Conservation (phyloP, 2,797 vertebrate genomes). For the Pangasius macronema region DNA sequence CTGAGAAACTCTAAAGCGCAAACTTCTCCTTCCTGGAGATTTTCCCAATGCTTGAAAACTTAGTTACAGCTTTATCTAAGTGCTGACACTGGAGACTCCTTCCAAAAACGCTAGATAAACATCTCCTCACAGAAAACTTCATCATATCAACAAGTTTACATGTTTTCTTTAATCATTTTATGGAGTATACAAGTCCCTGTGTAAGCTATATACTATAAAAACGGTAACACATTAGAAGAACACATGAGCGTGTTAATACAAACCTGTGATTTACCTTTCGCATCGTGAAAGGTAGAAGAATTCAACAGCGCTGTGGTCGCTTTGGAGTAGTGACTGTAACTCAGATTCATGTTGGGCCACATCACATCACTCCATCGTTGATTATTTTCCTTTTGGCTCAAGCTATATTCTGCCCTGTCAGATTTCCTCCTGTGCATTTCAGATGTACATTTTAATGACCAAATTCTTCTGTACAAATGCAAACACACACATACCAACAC, state of each 20-base stretch:
- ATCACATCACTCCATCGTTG: background rate
- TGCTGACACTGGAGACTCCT: background rate
- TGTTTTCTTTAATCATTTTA: background rate
- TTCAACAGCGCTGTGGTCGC: background rate
- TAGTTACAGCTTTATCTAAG: background rate
- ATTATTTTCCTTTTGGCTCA: background rate
- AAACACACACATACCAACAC: constrained; percentile 49
- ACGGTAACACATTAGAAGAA: background rate
- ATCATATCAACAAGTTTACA: background rate
- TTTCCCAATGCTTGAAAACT: background rate
- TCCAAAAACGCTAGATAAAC: background rate
- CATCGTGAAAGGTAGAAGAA: too few relatives aligned
- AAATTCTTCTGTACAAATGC: background rate
- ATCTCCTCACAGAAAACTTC: background rate
- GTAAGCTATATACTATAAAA: background rate
- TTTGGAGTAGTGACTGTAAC: background rate
- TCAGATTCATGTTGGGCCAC: background rate
- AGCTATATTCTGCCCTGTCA: background rate
- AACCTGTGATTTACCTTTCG: background rate
- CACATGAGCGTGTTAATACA: background rate
- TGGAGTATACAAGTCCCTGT: background rate
- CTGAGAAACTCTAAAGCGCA: background rate
- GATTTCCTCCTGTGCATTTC: background rate
- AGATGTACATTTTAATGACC: background rate
- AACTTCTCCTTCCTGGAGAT: background rate